Base-by-base conservation (phyloP, 92 coral and sea anemone genomes). In the Zoanthus sociatus region DNA sequence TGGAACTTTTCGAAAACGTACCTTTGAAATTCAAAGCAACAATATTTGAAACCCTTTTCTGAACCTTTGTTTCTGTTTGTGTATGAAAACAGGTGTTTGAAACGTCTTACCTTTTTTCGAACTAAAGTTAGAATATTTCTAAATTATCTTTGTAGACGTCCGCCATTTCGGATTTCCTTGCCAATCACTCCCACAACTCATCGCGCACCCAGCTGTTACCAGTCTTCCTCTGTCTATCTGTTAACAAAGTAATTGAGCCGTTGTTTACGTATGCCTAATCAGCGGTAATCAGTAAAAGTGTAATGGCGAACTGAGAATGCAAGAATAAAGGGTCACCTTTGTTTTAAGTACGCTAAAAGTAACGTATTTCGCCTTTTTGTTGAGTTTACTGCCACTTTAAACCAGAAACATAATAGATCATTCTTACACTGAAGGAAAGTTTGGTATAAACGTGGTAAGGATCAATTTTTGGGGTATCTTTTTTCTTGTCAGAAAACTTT, bases 261-360 rank as follows among this genome's bases (percentile, higher is more conserved):
- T 81, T 81, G 85, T 81, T 81, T 81, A 81, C 85, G 85, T 81
- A 81, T 75, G 26, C 47, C 7, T 63, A 81, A 81, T 81, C 85
- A 81, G 85, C 85, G 85, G 85, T 81, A 67, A 81, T 81, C 58
- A 64, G 26, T 46, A 53, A 42, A 67, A 81, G 60, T 8, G 47
- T 63, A 46, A 81, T 81, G 85, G 85, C 85, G 85, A 68, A 21
- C 75, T 9, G 8, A 46, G 74, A 47, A 60, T 7, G 45, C 31
- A 44, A 78, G 72, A 48, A 17, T 5, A 0, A 14, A 1, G 14
- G 17, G n/a, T 9, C 44, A 63, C 3, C 58, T 20, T 1, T 33
- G n/a, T 81, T 17, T 13, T 73, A 18, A 81, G 47, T 81, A 46
- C 75, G 60, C 21, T 7, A 15, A 14, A 63, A 44, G 26, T 14